Base-by-base conservation (phyloP, 1,140 invertebrate genomes). In the Drosophila equinoxialis region DNA sequence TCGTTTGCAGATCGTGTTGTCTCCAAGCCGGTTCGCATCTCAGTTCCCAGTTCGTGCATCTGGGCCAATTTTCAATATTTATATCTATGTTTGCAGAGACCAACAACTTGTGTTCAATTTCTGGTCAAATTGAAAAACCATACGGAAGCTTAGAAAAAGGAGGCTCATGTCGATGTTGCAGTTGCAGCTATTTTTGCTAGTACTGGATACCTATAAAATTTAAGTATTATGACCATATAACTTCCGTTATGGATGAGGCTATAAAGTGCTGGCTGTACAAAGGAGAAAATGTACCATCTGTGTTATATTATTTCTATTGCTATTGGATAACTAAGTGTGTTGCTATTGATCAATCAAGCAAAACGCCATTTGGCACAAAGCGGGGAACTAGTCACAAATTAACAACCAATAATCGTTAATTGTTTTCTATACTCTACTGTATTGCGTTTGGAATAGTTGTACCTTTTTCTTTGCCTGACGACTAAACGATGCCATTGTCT, bases 31-130 rank as follows among this genome's bases (percentile, higher is more conserved):
- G 74, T 85, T 51, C 45, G 1, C 8, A 23, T 51, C 45, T 77
- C 58, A 65, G 60, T 70, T 71, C 70, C 62, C 58, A 68, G 39
- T 72, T 51, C 1, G 35, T 42, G 51, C 63, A 67, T 71, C 71
- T 86, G 79, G 66, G 79, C 83, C 83, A 87, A 86, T 86, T 86
- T 86, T 79, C 72, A 62, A 86, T 89, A 86, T 86, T 86, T 86
- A 86, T 86, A 79, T 87, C 84, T 83, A 86, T 86, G 83, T 74
- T 71, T 75, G 71, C 76, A 79, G 79, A 57, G 69, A 57, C 68
- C 81, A 87, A 87, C 79, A 86, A 85, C 82, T 79, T 79, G 74
- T 62, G 62, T 77, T 77, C 39, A 64, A 59, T 71, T 82, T 55
- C 64, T 78, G 71, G 71, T 69, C 71, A 83, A 87, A 87, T 86